Evolutionary conservation across 2,113 vertebrate genomes (phyloP), one percentile per base, ranked within the genome.

Genomic region (Odobenus rosmarus): DNA sequence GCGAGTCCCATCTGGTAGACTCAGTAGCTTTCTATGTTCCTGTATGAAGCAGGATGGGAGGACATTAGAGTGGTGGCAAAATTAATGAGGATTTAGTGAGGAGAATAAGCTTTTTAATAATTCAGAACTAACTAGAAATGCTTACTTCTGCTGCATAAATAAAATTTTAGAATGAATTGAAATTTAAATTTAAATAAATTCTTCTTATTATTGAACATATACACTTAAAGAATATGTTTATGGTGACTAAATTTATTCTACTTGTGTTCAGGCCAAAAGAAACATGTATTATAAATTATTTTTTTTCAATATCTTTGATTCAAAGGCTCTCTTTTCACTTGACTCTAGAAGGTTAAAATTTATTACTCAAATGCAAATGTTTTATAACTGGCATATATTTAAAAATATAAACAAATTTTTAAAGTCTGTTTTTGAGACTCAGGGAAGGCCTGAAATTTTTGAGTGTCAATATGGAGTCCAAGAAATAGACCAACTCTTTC

Each of bases 101-200:
- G 39, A 59, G 23, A 95, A 84, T 0, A 49, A 94, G 39, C 3
- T 8, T 95, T 86, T 92, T 15, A 57, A 53, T 46, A 76, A 79
- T 46, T 64, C 46, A 46, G 16, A 74, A 79, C n/a, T n/a, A 85
- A 57, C 14, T 33, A 85, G 55, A 92, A 94, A 88, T 59, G 46
- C 74, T 53, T 94, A 61, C 33, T 84, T 90, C 42, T 81, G 51
- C 3, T 62, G 46, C 31, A 86, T 76, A 95, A 76, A 83, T 64
- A 88, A 49, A 74, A 72, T 31, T 88, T 86, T 72, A 23, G 12
- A 95, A 51, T 81, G 5, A 81, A 62, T 51, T 81, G n/a, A 87
- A 96, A 67, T 83, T 87, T 83, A 36, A 91, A 82, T 91, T 71
- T 93, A 79, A 74, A 90, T 33, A 94, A 74, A 39, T 71, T 77